These are phyloP conservation scores for Hoplias malabaricus DNA, from an alignment of 2,113 vertebrate species.

Conservation along the genomic window DNA sequence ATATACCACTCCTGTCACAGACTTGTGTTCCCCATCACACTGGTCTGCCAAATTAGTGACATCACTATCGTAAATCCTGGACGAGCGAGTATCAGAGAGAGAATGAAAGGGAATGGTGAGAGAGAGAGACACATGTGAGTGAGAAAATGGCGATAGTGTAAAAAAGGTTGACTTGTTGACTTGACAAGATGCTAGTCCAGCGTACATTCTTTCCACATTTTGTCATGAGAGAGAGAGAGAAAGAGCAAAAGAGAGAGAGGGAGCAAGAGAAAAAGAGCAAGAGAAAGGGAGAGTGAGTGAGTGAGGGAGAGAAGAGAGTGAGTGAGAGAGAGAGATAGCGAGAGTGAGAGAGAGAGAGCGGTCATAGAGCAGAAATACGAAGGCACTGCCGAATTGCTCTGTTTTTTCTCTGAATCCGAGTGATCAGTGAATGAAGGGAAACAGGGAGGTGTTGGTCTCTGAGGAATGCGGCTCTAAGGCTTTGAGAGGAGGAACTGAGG, in stretches of 20 bases:
- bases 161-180: constrained; percentile 61
- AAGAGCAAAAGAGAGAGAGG: background rate
- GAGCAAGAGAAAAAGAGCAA: constrained; percentile 31
- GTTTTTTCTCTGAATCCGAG: too few relatives aligned
- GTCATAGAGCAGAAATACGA: background rate
- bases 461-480: too few relatives aligned
- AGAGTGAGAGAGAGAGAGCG: background rate
- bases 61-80: constrained; percentile 62
- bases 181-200: constrained; percentile 65
- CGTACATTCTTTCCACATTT: constrained; percentile 73
- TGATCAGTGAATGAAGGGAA: too few relatives aligned
- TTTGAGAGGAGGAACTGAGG: too few relatives aligned
- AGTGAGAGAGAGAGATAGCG: too few relatives aligned
- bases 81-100: constrained; percentile 40
- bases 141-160: constrained; percentile 1
- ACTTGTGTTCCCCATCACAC: constrained; percentile 54
- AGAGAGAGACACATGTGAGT: background rate
- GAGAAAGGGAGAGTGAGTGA: background rate
- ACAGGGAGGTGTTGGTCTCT: too few relatives aligned
- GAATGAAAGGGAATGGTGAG: constrained; percentile 38
- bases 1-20: constrained; percentile 55
- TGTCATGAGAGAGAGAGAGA: constrained; percentile 63
- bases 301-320: background rate
- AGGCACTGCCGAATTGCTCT: background rate
- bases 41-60: constrained; percentile 59